These are phyloP conservation scores for Zaprionus africanus DNA, from an alignment of 1,140 invertebrate genomes.

Conservation along the genomic window DNA sequence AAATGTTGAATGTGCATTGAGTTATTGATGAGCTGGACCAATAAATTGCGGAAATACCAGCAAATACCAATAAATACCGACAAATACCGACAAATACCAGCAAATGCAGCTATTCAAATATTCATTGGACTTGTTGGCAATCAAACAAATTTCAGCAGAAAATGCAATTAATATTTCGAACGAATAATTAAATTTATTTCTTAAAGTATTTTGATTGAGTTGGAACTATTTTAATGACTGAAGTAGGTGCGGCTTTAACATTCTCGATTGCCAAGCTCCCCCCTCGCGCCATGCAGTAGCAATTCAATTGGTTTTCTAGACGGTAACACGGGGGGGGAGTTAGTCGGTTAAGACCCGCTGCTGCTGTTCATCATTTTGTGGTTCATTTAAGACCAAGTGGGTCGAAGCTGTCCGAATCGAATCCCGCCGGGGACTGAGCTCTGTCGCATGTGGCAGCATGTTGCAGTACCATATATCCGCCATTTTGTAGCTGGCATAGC, in stretches of 20 bases:
- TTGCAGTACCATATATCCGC: background rate
- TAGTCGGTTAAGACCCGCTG: conserved; percentile 33
- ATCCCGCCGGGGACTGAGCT: background rate
- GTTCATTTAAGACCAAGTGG: conserved; percentile 51
- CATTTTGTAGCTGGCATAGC: conserved; percentile 28
- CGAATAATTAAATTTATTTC: background rate
- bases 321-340: conserved; percentile 35
- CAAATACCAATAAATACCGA: background rate
- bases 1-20: conserved; percentile 5
- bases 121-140: background rate
- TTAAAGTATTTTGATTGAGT: background rate
- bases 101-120: background rate
- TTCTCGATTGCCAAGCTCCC: too few relatives aligned
- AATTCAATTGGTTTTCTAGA: conserved; percentile 6
- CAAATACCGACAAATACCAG: background rate
- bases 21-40: conserved; percentile 11
- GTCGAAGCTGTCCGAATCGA: background rate
- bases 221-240: background rate
- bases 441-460: background rate
- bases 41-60: conserved; percentile 17
- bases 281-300: background rate
- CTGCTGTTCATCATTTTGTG: conserved; percentile 48
- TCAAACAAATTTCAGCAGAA: background rate
- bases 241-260: background rate
- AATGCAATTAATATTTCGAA: conserved; percentile 6